These are phyloP conservation scores for Ciconia nigra DNA, from an alignment of 2,797 vertebrate species.

Conservation along the genomic window DNA sequence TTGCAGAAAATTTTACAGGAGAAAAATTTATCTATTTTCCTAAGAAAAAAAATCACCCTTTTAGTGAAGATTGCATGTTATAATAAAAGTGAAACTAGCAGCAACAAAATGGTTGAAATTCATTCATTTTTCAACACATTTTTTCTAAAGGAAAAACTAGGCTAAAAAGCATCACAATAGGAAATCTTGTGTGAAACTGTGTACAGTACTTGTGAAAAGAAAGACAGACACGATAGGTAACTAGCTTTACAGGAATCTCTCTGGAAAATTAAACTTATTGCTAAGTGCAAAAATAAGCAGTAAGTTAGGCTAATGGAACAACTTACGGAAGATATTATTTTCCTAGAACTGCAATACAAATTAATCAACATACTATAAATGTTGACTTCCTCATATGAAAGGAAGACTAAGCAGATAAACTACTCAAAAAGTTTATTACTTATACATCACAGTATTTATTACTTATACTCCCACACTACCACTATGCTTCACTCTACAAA, in stretches of 20 bases:
- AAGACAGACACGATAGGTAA: background rate
- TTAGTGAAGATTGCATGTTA: background rate
- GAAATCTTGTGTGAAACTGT: background rate
- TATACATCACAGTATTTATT: background rate
- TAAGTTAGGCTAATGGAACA: background rate
- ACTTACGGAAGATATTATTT: background rate
- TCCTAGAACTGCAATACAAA: background rate
- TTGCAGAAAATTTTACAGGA: background rate
- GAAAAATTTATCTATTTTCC: background rate
- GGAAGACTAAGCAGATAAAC: background rate
- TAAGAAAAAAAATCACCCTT: rapidly evolving
- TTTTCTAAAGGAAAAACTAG: background rate
- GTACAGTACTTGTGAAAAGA: background rate
- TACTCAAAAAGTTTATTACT: background rate
- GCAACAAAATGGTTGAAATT: background rate
- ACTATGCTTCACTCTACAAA: background rate
- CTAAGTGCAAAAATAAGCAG: background rate
- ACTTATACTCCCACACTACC: background rate
- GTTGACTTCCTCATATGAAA: background rate
- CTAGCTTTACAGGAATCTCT: background rate
- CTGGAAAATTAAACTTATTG: background rate
- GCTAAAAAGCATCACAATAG: background rate
- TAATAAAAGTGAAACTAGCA: background rate
- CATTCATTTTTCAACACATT: background rate
- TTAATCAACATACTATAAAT: background rate